Percentiles rank a stretch among this genome's conserved stretches.
Evolutionary conservation across 2,888 invertebrate species (phyloP).

Genomic region (Altica lythri): DNA sequence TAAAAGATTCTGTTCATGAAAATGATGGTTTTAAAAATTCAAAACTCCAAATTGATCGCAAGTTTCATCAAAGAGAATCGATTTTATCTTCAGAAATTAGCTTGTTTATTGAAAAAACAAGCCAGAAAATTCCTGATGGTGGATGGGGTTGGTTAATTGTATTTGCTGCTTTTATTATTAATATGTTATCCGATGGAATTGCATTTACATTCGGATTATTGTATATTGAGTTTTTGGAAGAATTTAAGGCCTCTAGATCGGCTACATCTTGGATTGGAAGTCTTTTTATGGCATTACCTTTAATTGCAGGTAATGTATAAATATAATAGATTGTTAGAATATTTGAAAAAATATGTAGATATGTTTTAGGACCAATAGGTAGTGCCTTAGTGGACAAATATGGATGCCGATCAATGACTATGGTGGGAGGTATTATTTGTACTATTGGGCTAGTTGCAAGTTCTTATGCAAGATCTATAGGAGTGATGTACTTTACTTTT

Average conservation of each 20-base stretch:
- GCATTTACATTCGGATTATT: conserved; percentile 93
- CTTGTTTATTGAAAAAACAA: conserved; percentile 41
- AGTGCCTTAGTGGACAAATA: conserved; percentile 84
- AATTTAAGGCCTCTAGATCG: conserved; percentile 55
- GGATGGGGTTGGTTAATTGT: conserved; percentile 93
- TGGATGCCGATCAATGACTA: conserved; percentile 61
- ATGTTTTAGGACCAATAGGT: conserved; percentile 75
- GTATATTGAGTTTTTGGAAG: conserved; percentile 76
- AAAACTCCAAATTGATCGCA: conserved; percentile 20
- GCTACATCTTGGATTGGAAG: conserved; percentile 69
- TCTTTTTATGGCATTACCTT: conserved; percentile 62
- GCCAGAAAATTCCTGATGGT: conserved; percentile 74
- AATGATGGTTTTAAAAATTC: conserved; percentile 8
- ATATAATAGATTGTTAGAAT: conserved; percentile 24
- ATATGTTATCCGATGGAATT: conserved; percentile 90
- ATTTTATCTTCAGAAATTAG: conserved; percentile 39
- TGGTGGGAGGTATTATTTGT: conserved; percentile 71
- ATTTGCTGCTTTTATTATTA: conserved; percentile 79
- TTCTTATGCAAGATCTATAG: conserved; percentile 71
- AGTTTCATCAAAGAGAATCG: conserved; percentile 37
- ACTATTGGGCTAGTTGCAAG: conserved; percentile 78
- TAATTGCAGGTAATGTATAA: conserved; percentile 55
- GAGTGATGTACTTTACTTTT: conserved; percentile 82
- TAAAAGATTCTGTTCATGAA: conserved; percentile 11
- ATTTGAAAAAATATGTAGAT: conserved; percentile 1